phyloP scores from a whole-genome alignment of 1,140 invertebrate species.

The Hetaerina americana region DNA sequence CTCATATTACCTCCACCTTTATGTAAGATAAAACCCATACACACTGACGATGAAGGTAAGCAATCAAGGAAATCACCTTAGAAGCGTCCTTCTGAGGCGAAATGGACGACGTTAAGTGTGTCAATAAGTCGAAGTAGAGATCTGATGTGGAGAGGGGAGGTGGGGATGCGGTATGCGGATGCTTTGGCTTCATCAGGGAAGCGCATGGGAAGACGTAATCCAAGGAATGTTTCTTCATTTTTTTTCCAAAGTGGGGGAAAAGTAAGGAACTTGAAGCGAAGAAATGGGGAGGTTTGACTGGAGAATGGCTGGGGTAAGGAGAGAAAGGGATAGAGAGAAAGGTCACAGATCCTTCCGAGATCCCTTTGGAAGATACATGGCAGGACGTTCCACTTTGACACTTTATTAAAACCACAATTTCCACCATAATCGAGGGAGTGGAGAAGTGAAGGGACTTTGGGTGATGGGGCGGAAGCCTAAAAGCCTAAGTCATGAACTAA shows the following conservation, averaged over 20 bases:
- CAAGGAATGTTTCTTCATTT: too few relatives aligned
- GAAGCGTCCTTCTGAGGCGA: neutral
- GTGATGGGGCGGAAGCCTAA: neutral
- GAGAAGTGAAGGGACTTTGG: neutral
- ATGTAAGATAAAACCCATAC: too few relatives aligned
- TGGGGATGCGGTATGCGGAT: too few relatives aligned
- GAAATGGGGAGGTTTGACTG: too few relatives aligned
- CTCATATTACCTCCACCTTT: too few relatives aligned
- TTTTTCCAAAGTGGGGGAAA: too few relatives aligned
- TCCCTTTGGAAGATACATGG: neutral
- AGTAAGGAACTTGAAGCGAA: too few relatives aligned
- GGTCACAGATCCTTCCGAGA: neutral
- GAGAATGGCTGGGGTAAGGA: neutral
- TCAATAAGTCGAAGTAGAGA: neutral
- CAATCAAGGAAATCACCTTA: neutral
- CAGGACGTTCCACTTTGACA: neutral
- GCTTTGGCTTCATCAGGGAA: too few relatives aligned
- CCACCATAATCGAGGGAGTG: neutral
- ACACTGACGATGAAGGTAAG: too few relatives aligned
- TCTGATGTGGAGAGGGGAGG: too few relatives aligned
- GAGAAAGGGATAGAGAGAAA: neutral
- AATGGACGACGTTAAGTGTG: neutral
- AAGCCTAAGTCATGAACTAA: neutral
- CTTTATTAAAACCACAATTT: constrained; percentile 1
- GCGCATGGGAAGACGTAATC: neutral